A percentile compares a stretch with the other conserved stretches of the same genome.
Evolutionary conservation across 2,888 invertebrate genomes (phyloP).

Genomic region (Mactromeris polynyma): DNA sequence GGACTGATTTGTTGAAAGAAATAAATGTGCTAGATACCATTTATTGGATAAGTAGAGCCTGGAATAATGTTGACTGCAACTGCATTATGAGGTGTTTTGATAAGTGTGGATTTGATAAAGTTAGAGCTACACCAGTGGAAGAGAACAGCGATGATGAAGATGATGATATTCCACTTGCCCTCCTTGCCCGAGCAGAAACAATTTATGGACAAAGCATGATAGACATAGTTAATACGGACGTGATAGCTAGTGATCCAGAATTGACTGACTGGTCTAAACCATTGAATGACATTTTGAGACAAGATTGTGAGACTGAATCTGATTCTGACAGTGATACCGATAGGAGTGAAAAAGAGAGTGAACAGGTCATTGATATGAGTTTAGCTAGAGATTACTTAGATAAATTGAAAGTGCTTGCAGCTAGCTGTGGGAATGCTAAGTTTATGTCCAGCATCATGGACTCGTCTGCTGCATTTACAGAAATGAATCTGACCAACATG

Average conservation of each 20-base stretch:
- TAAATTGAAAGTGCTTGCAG: neutral
- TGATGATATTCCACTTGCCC: neutral
- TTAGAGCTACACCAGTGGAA: neutral
- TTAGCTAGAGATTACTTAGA: neutral
- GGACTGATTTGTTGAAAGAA: constrained; percentile 2
- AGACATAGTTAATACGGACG: neutral
- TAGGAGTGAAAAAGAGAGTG: neutral
- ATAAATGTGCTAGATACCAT: constrained; percentile 39
- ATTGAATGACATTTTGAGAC: neutral
- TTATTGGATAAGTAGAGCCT: constrained; percentile 44
- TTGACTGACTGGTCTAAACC: neutral
- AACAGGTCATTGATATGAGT: neutral
- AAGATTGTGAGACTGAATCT: neutral
- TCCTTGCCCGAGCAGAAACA: neutral
- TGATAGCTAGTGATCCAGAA: neutral
- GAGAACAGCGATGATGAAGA: no score
- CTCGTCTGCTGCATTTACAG: no score
- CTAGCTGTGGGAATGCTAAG: neutral
- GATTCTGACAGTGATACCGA: neutral
- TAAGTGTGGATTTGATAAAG: neutral
- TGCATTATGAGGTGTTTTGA: neutral
- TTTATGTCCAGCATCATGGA: no score
- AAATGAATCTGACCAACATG: no score
- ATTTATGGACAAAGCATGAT: neutral
- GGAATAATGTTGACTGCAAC: neutral